Evolutionary conservation across 2,888 invertebrate species (phyloP), one percentile per base, ranked within the genome.

Genomic region (Troides helena): DNA sequence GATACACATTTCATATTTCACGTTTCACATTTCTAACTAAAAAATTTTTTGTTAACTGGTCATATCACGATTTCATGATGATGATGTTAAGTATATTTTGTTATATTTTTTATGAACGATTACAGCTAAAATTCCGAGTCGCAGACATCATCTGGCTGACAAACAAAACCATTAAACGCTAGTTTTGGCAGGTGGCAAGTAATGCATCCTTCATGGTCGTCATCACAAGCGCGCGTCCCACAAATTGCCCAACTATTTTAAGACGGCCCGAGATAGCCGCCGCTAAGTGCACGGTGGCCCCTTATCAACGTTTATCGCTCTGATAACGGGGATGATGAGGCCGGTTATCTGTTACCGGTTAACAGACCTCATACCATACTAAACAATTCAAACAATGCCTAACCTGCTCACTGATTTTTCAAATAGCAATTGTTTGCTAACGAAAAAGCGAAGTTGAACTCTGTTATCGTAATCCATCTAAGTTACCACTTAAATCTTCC

Each of bases 221-320:
- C 75, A 75, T 70, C 65, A 72, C 66, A 68, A 36, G 62, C 74
- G 77, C 78, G 82, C 82, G 82, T 77, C 79, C 59, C 65, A 66
- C 69, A 66, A 78, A 82, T 81, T 80, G 78, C 77, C 76, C 74
- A 80, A 84, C 84, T 84, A 86, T 85, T 85, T 85, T 84, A 83
- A 84, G 85, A 85, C 76, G 85, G 86, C 84, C 87, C 78, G 78
- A 84, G 86, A 86, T 87, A 87, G 77, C 79, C 79, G 53, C 64
- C 72, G 74, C 74, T 85, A 85, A 88, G 85, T 87, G 87, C 81
- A 53, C 67, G 67, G 70, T 80, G 81, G 82, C 80, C 79, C 72
- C 81, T 85, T 87, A 88, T 87, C 87, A 69, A 74, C 75, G 80
- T 59, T 85, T 86, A 88, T 87, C 86, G 72, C 75, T 18, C 64